Percentiles rank a stretch among this genome's conserved stretches.
These are phyloP conservation scores for Cataglyphis albicans DNA, from an alignment of 2,888 invertebrate genomes.

Conservation along the genomic window DNA sequence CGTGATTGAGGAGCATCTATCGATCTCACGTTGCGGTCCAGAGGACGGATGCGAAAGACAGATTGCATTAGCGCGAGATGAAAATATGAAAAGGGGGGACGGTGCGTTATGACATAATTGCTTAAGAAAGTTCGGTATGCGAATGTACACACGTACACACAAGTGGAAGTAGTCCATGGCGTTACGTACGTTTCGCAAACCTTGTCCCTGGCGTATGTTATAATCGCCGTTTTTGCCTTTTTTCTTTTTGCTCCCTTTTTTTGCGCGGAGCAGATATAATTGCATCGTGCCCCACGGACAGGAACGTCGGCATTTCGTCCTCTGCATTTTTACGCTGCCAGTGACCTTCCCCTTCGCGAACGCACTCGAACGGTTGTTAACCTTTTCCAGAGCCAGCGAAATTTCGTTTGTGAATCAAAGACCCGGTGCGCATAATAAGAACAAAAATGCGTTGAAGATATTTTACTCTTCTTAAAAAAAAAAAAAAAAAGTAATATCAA, in stretches of 20 bases:
- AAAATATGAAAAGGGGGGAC: constrained; percentile 54
- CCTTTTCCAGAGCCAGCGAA: neutral
- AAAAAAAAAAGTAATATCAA: too few relatives aligned
- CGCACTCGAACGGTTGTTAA: neutral
- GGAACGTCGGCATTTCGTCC: constrained; percentile 19
- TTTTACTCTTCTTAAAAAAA: neutral
- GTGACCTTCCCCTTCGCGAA: constrained; percentile 36
- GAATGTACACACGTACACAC: constrained; percentile 49
- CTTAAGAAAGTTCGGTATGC: constrained; percentile 77
- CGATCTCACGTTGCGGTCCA: constrained; percentile 27
- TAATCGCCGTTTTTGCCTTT: neutral
- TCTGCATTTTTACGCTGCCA: constrained; percentile 17
- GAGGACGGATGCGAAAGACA: constrained; percentile 29
- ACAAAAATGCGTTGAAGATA: neutral
- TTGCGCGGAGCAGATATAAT: constrained; percentile 10
- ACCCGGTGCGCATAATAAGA: neutral
- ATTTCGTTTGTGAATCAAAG: constrained; percentile 6
- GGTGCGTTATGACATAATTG: constrained; percentile 76
- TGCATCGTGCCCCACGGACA: neutral
- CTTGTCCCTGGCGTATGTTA: constrained; percentile 28
- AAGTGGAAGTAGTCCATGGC: constrained; percentile 69
- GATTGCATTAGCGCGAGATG: constrained; percentile 28
- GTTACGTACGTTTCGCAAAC: constrained; percentile 68
- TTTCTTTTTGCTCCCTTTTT: constrained; percentile 8
- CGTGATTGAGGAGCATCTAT: constrained; percentile 7